phyloP scores from a whole-genome alignment of 2,797 vertebrate species.

The Anas acuta region DNA sequence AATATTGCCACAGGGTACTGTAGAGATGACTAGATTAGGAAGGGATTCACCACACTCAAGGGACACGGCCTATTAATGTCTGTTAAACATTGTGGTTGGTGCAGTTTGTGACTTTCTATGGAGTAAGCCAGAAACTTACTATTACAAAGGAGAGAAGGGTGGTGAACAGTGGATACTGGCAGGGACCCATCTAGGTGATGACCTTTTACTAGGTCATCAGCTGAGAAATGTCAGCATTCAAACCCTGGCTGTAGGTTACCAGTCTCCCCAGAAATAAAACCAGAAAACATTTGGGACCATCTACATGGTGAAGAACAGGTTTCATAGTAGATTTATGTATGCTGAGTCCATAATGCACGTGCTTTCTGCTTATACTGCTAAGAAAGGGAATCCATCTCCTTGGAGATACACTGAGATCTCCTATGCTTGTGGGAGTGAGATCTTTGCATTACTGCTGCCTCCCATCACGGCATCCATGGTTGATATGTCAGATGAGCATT shows the following conservation, averaged over 20 bases:
- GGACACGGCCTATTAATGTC: background rate
- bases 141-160: background rate
- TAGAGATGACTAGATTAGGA: background rate
- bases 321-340: background rate
- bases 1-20: background rate
- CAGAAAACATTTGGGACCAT: background rate
- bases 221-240: background rate
- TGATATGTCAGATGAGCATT: background rate
- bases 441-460: background rate
- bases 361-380: background rate
- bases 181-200: background rate
- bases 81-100: accelerated
- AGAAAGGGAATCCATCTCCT: background rate
- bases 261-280: background rate
- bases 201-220: background rate
- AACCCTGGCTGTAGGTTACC: background rate
- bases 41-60: background rate
- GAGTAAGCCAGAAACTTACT: background rate
- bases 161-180: background rate
- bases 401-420: background rate
- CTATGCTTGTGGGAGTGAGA: background rate
- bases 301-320: accelerated
- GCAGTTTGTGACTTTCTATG: accelerated
- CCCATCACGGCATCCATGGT: background rate
- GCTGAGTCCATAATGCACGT: background rate